Evolutionary conservation across 2,797 vertebrate species (phyloP).

Genomic region (Orestias chungarensis): DNA sequence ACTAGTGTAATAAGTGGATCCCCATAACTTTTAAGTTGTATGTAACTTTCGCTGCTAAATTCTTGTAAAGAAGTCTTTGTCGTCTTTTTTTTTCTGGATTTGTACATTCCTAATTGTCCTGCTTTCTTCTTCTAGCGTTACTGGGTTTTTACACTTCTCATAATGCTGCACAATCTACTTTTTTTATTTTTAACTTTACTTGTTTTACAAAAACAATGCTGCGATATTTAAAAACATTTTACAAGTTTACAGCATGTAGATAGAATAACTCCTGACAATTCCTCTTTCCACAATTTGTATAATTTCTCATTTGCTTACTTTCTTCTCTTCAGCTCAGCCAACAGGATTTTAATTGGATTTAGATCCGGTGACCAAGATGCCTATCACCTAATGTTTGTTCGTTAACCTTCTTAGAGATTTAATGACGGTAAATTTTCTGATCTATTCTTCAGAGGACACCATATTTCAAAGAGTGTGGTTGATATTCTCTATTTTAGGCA

Average conservation of each 20-base stretch:
- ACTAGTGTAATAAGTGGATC: not conserved
- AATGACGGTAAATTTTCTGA: not conserved
- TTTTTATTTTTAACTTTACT: not conserved
- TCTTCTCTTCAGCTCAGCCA: not conserved
- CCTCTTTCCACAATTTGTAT: not conserved
- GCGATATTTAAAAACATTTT: not conserved
- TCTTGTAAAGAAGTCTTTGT: not conserved
- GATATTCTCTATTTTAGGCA: not conserved
- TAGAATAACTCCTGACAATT: not conserved
- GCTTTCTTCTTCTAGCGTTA: not conserved
- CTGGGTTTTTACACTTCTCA: not conserved
- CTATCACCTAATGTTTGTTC: too few species aligned
- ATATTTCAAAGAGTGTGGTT: not conserved
- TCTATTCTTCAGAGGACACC: not conserved
- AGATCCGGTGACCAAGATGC: not conserved
- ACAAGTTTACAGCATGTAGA: not conserved
- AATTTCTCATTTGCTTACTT: not conserved
- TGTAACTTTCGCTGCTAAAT: not conserved
- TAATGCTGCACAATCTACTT: not conserved
- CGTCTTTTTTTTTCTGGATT: not conserved
- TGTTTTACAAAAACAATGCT: slow-evolving; percentile 11
- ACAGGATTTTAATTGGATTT: not conserved
- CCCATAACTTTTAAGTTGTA: not conserved
- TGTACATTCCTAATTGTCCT: not conserved
- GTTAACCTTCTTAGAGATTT: not conserved